phyloP scores from a whole-genome alignment of 1,140 invertebrate genomes.

The Aphelinus atriplicis region DNA sequence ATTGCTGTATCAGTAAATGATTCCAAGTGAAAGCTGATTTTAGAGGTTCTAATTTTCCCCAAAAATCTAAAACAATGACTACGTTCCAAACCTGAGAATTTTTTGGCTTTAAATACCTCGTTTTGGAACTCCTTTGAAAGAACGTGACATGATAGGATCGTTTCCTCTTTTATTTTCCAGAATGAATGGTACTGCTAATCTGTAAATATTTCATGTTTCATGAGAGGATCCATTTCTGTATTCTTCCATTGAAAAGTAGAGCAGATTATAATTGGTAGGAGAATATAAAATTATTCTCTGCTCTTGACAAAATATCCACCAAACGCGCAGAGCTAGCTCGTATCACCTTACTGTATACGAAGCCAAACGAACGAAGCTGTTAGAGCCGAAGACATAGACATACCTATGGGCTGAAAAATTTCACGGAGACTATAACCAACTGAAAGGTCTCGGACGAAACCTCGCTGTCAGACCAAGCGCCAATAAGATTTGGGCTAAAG shows the following conservation, averaged over 20 bases:
- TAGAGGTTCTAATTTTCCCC: slow-evolving; percentile 34
- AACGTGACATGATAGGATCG: slow-evolving; percentile 42
- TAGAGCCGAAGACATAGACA: too few relatives aligned
- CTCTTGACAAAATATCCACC: slow-evolving; percentile 38
- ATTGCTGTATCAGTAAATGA: slow-evolving; percentile 36
- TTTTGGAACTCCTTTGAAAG: slow-evolving; percentile 47
- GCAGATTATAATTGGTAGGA: background rate
- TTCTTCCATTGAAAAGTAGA: slow-evolving; percentile 33
- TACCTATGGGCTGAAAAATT: too few relatives aligned
- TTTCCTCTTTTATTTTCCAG: slow-evolving; percentile 8
- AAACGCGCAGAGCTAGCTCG: slow-evolving; percentile 36
- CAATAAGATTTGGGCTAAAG: too few relatives aligned
- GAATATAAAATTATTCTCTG: slow-evolving; percentile 12
- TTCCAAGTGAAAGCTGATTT: slow-evolving; percentile 24
- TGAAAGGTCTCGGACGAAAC: too few relatives aligned
- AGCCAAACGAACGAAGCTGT: slow-evolving; percentile 4
- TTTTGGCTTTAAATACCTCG: slow-evolving; percentile 45
- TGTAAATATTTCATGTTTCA: slow-evolving; percentile 40
- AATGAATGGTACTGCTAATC: slow-evolving; percentile 41
- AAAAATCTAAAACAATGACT: slow-evolving; percentile 40
- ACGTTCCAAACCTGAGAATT: slow-evolving; percentile 49
- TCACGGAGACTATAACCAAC: too few relatives aligned
- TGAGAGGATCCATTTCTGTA: slow-evolving; percentile 45
- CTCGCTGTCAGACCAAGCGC: too few relatives aligned
- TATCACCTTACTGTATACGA: slow-evolving; percentile 39